Conservation (phyloP, 1,140 invertebrate genomes). For the Pogonus chalceus region DNA sequence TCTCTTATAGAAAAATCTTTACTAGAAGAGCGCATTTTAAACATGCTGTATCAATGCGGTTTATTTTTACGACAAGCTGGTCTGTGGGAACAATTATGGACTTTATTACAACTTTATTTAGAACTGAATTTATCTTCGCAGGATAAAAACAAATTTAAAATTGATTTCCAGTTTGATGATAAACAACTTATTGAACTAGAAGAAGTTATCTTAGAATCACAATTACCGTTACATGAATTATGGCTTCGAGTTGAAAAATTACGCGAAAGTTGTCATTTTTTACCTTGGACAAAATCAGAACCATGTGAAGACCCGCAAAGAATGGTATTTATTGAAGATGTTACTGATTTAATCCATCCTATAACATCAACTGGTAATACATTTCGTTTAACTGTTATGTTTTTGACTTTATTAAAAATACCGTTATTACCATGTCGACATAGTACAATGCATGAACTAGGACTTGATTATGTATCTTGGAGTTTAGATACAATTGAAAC, state of each 20-base stretch:
- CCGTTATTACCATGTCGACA: conserved; percentile 44
- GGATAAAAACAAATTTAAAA: conserved; percentile 32
- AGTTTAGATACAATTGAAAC: conserved; percentile 41
- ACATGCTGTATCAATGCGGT: conserved; percentile 46
- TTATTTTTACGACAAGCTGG: conserved; percentile 55
- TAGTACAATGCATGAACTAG: conserved; percentile 34
- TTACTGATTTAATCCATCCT: conserved; percentile 52
- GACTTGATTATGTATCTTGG: conserved; percentile 40
- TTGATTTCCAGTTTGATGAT: conserved; percentile 39
- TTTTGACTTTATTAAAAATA: conserved; percentile 47
- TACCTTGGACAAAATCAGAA: conserved; percentile 36
- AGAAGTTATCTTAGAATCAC: conserved; percentile 49
- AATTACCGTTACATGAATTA: conserved; percentile 52
- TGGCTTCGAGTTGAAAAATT: conserved; percentile 56
- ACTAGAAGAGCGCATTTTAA: conserved; percentile 37
- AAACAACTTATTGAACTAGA: conserved; percentile 48
- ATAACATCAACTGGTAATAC: conserved; percentile 42
- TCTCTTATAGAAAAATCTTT: conserved; percentile 25
- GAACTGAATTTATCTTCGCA: conserved; percentile 43
- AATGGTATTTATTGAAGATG: conserved; percentile 49
- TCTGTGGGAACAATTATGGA: conserved; percentile 53
- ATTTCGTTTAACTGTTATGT: conserved; percentile 42
- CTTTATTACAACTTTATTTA: conserved; percentile 46
- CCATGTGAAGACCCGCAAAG: conserved; percentile 46
- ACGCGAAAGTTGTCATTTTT: conserved; percentile 49